Evolutionary conservation across 64 coral and sea anemone genomes (phyloP).

Genomic region (Montipora sp.): DNA sequence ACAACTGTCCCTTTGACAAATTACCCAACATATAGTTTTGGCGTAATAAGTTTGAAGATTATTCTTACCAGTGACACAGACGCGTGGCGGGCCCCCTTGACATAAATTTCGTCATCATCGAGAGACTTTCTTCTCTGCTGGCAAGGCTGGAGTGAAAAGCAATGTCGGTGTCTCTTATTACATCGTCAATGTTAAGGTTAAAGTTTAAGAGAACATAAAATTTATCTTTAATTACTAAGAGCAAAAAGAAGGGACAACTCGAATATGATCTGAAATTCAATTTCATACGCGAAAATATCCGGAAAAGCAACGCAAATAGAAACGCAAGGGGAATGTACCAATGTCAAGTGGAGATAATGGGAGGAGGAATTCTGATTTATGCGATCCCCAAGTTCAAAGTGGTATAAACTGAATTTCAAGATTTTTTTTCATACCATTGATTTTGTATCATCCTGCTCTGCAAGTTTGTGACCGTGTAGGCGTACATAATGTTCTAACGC

Average conservation of each 20-base stretch:
- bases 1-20: too few relatives aligned
- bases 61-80: constrained; percentile 73
- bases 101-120: constrained; percentile 77
- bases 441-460: constrained; percentile 43
- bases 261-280: too few relatives aligned
- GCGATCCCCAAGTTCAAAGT: too few relatives aligned
- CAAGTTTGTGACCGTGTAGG: constrained; percentile 28
- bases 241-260: too few relatives aligned
- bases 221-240: too few relatives aligned
- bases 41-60: neutral
- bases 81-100: constrained; percentile 58
- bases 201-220: too few relatives aligned
- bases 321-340: too few relatives aligned
- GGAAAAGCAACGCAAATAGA: too few relatives aligned
- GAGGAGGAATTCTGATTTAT: too few relatives aligned
- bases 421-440: constrained; percentile 12
- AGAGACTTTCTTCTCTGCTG: constrained; percentile 45
- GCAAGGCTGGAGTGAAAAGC: neutral
- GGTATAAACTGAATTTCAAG: neutral
- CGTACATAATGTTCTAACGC: constrained; percentile 77
- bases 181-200: too few relatives aligned
- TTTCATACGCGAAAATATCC: too few relatives aligned
- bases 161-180: neutral
- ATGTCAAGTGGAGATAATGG: too few relatives aligned
- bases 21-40: neutral